Evolutionary conservation across 35 echinoderm and acorn worm species (phyloP).

Genomic region (Apostichopus californicus): DNA sequence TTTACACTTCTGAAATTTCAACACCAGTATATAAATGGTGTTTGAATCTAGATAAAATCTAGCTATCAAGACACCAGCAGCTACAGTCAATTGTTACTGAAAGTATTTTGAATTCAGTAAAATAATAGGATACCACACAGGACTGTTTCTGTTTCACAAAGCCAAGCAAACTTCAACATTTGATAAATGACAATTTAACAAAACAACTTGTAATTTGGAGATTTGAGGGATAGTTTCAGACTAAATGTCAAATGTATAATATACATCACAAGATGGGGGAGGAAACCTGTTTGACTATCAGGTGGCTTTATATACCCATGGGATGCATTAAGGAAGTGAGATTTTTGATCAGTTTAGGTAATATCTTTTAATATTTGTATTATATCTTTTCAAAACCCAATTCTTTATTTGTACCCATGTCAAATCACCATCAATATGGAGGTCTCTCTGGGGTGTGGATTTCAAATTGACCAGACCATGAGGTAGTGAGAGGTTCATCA

Average conservation of each 20-base stretch:
- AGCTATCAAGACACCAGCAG: too few relatives aligned
- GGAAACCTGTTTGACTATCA: not conserved
- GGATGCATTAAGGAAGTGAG: conserved; percentile 4
- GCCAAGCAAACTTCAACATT: not conserved
- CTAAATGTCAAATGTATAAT: not conserved
- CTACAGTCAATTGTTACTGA: too few relatives aligned
- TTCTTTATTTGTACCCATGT: too few relatives aligned
- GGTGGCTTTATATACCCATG: conserved; percentile 1
- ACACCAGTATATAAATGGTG: too few relatives aligned
- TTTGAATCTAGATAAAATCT: too few relatives aligned
- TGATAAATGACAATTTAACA: not conserved
- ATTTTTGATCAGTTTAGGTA: not conserved
- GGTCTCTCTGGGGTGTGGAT: not conserved
- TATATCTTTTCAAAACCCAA: not conserved
- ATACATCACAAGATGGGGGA: not conserved
- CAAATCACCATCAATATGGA: not conserved
- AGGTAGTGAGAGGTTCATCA: not conserved
- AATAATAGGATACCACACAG: not conserved
- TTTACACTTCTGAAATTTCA: too few relatives aligned
- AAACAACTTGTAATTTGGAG: too few relatives aligned
- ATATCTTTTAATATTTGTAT: not conserved
- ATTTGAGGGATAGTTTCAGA: not conserved
- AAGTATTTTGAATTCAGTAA: too few relatives aligned
- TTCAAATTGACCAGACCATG: conserved; percentile 13
- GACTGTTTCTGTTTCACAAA: not conserved